Base-by-base conservation (phyloP, 2,888 invertebrate genomes). In the Aphelenchoides bicaudatus region DNA sequence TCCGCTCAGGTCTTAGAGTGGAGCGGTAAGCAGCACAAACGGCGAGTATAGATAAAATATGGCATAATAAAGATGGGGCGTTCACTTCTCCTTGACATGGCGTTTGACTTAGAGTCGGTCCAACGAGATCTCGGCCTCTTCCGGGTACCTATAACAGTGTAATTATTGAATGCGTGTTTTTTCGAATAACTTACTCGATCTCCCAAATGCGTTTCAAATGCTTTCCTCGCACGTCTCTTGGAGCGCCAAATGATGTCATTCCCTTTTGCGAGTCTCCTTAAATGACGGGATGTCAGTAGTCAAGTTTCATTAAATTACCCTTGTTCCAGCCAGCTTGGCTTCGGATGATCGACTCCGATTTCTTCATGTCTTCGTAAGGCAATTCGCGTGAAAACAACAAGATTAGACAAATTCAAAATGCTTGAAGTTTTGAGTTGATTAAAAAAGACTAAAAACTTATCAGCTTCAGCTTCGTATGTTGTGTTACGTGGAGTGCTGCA, bases 301-400 rank as follows among this genome's bases (percentile, higher is more conserved):
- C 6, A n/a, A 31, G 43, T 31, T 43, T 43, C 37, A 13, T 10
- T 13, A 8, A 16, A 43, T 43, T 13, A 31, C 66, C 78, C 67
- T 68, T 73, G 65, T 78, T 78, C 78, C 78, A 78, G 56, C 79
- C 79, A 58, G 79, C 79, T 58, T 78, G 78, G 49, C 68, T 67
- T 39, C 75, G 78, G 67, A 78, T 79, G 64, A 78, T 78, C 38
- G 72, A 67, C 70, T 79, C 75, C 51, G 75, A 75, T 61, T 67
- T 69, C 65, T 74, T 76, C 73, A 75, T 75, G 56, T 78, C 78
- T 62, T 78, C 78, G 59, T 73, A 78, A 29, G 78, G 75, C 56
- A 78, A 67, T 56, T 79, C 78, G 46, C 75, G n/a, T n/a, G n/a
- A n/a, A n/a, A n/a, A n/a, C n/a, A n/a, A n/a, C n/a, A n/a, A n/a